Evolutionary conservation across 2,113 vertebrate genomes (phyloP).

Genomic region (Garra rufa): DNA sequence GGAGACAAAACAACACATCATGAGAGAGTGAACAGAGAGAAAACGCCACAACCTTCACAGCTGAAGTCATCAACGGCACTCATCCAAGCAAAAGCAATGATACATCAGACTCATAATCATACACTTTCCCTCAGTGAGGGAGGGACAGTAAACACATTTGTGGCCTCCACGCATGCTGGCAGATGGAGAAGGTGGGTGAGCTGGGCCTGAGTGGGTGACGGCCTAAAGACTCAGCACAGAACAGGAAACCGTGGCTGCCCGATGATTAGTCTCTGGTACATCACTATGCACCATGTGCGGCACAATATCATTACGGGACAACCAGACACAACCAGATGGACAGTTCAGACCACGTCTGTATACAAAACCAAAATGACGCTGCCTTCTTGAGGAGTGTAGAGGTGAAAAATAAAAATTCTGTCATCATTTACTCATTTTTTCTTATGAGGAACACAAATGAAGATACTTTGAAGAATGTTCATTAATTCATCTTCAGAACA

Average conservation of each 20-base stretch:
- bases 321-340: conserved; percentile 16
- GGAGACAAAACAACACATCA: conserved; percentile 13
- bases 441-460: not conserved
- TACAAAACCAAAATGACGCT: not conserved
- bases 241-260: conserved; percentile 4
- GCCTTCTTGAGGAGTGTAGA: not conserved
- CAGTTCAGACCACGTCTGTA: not conserved
- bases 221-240: conserved; percentile 27
- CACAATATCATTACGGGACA: conserved; percentile 25
- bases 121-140: conserved; percentile 21
- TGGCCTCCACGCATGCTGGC: conserved; percentile 13
- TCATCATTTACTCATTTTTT: not conserved
- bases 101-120: conserved; percentile 6
- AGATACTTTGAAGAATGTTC: not conserved
- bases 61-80: conserved; percentile 29
- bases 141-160: conserved; percentile 24
- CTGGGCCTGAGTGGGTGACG: conserved; percentile 20
- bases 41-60: not conserved
- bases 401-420: not conserved
- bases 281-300: conserved; percentile 24
- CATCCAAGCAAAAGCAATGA: conserved; percentile 30
- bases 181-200: conserved; percentile 47
- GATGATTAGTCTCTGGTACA: conserved; percentile 32
- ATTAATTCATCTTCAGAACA: no score
- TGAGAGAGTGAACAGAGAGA: not conserved